Conservation (phyloP, 1,140 invertebrate genomes). For the Cyclina sinensis region DNA sequence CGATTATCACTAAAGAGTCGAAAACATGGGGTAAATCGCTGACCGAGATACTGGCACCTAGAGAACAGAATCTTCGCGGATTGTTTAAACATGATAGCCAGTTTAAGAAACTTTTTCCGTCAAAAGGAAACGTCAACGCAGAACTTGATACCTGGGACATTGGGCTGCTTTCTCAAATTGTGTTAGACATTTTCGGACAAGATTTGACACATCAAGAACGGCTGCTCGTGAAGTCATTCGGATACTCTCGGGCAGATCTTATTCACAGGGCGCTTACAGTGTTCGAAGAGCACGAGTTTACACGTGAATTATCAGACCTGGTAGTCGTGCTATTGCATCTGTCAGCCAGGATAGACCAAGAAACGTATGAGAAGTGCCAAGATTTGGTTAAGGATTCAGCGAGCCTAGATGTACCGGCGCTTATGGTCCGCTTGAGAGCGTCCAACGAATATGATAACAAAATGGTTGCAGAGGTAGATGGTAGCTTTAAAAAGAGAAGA, state of each 20-base stretch:
- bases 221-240: neutral
- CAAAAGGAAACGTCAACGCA: neutral
- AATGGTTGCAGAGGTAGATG: neutral
- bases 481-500: neutral
- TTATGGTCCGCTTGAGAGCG: neutral
- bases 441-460: neutral
- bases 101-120: conserved; percentile 3
- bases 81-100: neutral
- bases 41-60: neutral
- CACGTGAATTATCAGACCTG: neutral
- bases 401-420: neutral
- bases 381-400: neutral
- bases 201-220: conserved; percentile 5
- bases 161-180: neutral
- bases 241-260: neutral
- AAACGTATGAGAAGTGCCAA: neutral
- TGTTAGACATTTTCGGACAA: neutral
- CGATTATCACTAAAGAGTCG: neutral
- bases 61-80: neutral
- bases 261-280: neutral
- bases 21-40: neutral
- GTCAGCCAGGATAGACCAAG: neutral
- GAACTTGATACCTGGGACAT: neutral
- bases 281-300: neutral
- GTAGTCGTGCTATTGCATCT: neutral